Evolutionary conservation across 2,113 vertebrate species (phyloP).

Genomic region (Salvator merianae): DNA sequence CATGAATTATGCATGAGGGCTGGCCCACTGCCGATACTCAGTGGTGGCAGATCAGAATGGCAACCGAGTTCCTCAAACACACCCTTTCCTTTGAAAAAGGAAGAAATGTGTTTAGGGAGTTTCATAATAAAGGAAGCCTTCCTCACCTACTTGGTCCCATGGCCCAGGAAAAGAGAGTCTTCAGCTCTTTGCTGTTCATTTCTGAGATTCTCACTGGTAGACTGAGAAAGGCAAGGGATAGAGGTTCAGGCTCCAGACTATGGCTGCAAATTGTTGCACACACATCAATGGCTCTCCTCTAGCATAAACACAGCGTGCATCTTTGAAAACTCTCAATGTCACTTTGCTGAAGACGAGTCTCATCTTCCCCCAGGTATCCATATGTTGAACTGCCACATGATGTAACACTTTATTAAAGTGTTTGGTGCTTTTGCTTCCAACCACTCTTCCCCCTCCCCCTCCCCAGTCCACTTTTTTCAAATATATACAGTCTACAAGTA

Average conservation of each 20-base stretch:
- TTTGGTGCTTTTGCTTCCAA: slow-evolving; percentile 13
- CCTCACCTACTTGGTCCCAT: slow-evolving; percentile 22
- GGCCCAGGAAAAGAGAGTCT: slow-evolving; percentile 20
- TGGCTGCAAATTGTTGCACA: slow-evolving; percentile 28
- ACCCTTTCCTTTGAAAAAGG: not conserved
- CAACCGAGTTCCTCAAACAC: slow-evolving; percentile 26
- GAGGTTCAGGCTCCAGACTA: slow-evolving; percentile 21
- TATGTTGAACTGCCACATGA: slow-evolving; percentile 39
- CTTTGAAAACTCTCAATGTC: slow-evolving; percentile 46
- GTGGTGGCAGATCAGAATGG: slow-evolving; percentile 50
- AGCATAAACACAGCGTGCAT: slow-evolving; percentile 23
- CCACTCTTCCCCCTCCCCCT: not conserved
- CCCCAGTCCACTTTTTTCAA: slow-evolving; percentile 16
- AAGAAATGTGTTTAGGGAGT: not conserved
- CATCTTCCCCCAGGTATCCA: slow-evolving; percentile 36
- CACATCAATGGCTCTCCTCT: slow-evolving; percentile 28
- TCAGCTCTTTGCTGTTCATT: slow-evolving; percentile 23
- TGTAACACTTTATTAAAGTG: slow-evolving; percentile 54
- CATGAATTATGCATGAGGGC: slow-evolving; percentile 75
- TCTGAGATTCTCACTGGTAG: slow-evolving; percentile 32
- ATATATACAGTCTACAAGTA: slow-evolving; percentile 35
- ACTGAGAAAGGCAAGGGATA: slow-evolving; percentile 18
- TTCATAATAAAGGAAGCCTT: slow-evolving; percentile 18
- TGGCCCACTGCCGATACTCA: slow-evolving; percentile 56
- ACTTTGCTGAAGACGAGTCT: slow-evolving; percentile 42